phyloP scores from a whole-genome alignment of 2,113 vertebrate species.

The Archocentrus centrarchus region DNA sequence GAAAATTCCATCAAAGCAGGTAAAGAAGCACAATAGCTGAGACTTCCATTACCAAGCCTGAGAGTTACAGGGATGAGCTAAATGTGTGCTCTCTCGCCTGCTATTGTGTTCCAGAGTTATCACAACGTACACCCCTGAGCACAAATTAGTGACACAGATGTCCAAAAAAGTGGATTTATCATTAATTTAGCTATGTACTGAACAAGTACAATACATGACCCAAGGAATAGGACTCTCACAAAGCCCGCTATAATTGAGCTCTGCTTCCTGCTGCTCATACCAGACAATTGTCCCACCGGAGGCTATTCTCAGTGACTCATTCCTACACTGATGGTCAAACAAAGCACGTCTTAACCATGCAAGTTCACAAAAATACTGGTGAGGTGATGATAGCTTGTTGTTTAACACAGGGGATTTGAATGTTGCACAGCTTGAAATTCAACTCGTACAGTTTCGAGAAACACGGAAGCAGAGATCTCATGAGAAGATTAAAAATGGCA shows the following conservation, averaged over 20 bases:
- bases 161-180: conserved; percentile 46
- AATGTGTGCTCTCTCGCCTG: conserved; percentile 13
- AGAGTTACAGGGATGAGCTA: conserved; percentile 40
- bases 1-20: conserved; percentile 34
- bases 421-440: conserved; percentile 23
- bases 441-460: not conserved
- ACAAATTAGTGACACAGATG: conserved; percentile 46
- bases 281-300: conserved; percentile 49
- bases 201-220: conserved; percentile 43
- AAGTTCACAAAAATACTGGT: conserved; percentile 7
- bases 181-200: conserved; percentile 20
- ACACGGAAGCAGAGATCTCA: not conserved
- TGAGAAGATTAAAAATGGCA: conserved; percentile 4
- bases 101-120: conserved; percentile 60
- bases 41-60: conserved; percentile 33
- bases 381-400: conserved; percentile 12
- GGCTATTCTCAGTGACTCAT: conserved; percentile 43
- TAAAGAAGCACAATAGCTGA: conserved; percentile 30
- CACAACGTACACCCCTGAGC: conserved; percentile 34
- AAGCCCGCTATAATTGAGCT: conserved; percentile 51
- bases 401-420: conserved; percentile 10
- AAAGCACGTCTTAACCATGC: conserved; percentile 21
- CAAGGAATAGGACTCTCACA: conserved; percentile 35
- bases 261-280: conserved; percentile 23
- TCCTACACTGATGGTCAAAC: conserved; percentile 38